Base-by-base conservation (phyloP, 2,888 invertebrate species). In the Vesta saturnalis region DNA sequence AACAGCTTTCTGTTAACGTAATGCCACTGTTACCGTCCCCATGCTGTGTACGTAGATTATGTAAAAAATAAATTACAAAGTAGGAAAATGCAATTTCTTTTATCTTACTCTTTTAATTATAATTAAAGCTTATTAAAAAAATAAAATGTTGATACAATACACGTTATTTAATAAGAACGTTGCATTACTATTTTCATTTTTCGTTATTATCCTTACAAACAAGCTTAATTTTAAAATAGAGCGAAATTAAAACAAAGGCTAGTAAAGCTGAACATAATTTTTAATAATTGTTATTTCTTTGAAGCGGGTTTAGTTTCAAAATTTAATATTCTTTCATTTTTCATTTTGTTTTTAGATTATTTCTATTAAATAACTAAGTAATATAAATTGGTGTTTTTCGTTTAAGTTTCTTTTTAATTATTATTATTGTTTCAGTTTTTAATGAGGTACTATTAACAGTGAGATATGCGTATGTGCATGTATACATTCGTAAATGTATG, bases 1-100 rank as follows among this genome's bases (percentile, higher is more conserved):
- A 69, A 69, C 54, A 65, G 64, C 65, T 65, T 64, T 65, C 58
- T 55, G 69, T 61, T 65, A 67, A 59, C 59, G 63, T 62, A 58
- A 62, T 62, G 62, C 52, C 67, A 67, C 62, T n/a, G n/a, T n/a
- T n/a, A n/a, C n/a, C n/a, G n/a, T n/a, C n/a, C n/a, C n/a, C n/a
- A n/a, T n/a, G n/a, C n/a, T n/a, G n/a, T n/a, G n/a, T n/a, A n/a
- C n/a, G n/a, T n/a, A n/a, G n/a, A n/a, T n/a, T n/a, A n/a, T n/a
- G n/a, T n/a, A n/a, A n/a, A n/a, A n/a, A n/a, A n/a, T n/a, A n/a
- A n/a, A n/a, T n/a, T 67, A 67, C 60, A 60, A 39, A 55, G 68
- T 47, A 64, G 47, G 63, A 64, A 67, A 67, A 67, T 22, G 49
- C 63, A 64, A 63, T 69, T 69, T 68, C 64, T 64, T 60, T 64